These are phyloP conservation scores for Rhagonycha lutea DNA, from an alignment of 2,888 invertebrate genomes.

Conservation along the genomic window DNA sequence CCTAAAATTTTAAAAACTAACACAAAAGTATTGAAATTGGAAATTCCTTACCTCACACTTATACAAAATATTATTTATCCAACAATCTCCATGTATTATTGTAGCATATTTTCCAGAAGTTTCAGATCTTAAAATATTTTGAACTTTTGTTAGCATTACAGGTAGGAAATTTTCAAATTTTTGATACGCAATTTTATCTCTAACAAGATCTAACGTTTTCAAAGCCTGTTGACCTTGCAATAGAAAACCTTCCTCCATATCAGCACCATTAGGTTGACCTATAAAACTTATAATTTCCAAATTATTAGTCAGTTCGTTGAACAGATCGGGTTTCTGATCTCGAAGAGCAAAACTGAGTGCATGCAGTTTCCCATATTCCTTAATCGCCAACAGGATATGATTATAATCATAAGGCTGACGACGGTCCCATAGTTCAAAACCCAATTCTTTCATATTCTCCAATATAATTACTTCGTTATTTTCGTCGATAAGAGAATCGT, in stretches of 20 bases:
- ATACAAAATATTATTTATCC: conserved; percentile 35
- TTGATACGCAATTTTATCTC: conserved; percentile 20
- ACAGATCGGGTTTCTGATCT: conserved; percentile 32
- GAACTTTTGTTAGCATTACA: conserved; percentile 3
- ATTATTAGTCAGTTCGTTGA: conserved; percentile 25
- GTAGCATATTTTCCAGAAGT: conserved; percentile 33
- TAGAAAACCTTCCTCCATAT: neutral
- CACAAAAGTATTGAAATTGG: neutral
- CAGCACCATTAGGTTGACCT: neutral
- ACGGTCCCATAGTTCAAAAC: conserved; percentile 22
- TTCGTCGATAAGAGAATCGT: conserved; percentile 25
- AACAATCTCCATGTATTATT: conserved; percentile 38
- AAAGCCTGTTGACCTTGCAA: conserved; percentile 14
- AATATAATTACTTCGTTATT: conserved; percentile 37
- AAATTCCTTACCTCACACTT: conserved; percentile 24
- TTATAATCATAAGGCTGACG: conserved; percentile 36
- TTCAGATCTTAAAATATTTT: conserved; percentile 7
- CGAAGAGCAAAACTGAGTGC: conserved; percentile 40
- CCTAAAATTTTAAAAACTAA: conserved; percentile 6
- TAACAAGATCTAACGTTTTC: conserved; percentile 17
- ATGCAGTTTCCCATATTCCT: conserved; percentile 40
- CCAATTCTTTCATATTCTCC: conserved; percentile 36
- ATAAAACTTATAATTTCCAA: conserved; percentile 27
- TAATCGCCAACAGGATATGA: conserved; percentile 37
- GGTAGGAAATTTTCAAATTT: conserved; percentile 25